Evolutionary conservation across 2,888 invertebrate genomes (phyloP), one percentile per base, ranked within the genome.

Genomic region (Horisme vitalbata): DNA sequence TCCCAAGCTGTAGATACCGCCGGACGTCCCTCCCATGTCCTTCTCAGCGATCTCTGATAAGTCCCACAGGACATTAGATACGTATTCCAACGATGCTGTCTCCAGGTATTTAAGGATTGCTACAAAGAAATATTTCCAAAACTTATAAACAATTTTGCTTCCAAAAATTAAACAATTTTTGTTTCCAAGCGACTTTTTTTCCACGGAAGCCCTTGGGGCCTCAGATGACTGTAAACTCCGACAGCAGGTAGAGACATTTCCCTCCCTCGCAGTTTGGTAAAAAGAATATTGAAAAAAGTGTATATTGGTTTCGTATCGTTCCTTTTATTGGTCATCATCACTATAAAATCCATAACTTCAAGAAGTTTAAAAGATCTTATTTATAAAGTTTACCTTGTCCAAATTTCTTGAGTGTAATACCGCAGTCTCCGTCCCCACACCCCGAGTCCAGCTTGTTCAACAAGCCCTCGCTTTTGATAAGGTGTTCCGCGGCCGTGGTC

Each of bases 1-100:
- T 47, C 95, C 91, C 50, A 96, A 84, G 49, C 94, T 93, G 82
- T 96, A 96, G 30, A 96, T 87, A 1, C 94, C 96, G 0, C 96
- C 96, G 0, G 95, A 93, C 0, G 95, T 93, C 0, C 96, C 96
- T 0, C 95, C 95, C 92, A 96, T 94, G 32, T 88, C 84, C 10
- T 90, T 91, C 68, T 95, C 95, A 0, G 94, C 92, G 4, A 94
- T 83, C 54, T 91, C 90, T 0, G 93, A 92, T 15, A 92, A 62
- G 34, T 89, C 80, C 68, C 83, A 80, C 12, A 92, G 59, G 5
- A 91, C 74, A 8, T 73, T 75, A 0, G 87, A 82, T 0, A 90
- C 88, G 55, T 84, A 69, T 39, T 84, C 63, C 44, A 81, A 20
- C 0, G 76, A 70, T 0, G 80, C 71, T 1, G 63, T 64, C 48